phyloP scores from a whole-genome alignment of 2,797 vertebrate species.

The Dicrostonyx torquatus region DNA sequence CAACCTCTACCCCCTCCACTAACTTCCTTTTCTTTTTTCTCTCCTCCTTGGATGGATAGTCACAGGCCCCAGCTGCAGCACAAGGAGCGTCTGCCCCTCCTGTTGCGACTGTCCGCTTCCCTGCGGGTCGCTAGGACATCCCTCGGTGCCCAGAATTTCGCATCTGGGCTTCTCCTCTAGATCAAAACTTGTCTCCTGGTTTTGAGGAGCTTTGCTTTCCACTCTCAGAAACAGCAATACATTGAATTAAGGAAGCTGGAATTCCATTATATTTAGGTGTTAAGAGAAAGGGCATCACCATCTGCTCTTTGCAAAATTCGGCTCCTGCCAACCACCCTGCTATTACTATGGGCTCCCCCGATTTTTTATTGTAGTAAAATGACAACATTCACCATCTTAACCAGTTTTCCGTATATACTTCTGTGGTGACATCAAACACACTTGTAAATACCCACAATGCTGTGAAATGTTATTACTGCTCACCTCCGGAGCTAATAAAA shows the following conservation, averaged over 20 bases:
- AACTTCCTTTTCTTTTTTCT: conserved; percentile 52
- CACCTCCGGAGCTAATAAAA: not conserved
- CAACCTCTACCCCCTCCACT: conserved; percentile 59
- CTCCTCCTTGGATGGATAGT: conserved; percentile 69
- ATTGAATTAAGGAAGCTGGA: not conserved
- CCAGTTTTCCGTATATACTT: not conserved
- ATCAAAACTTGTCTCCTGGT: conserved; percentile 7
- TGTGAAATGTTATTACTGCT: not conserved
- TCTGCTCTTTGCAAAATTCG: not conserved
- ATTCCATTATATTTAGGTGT: not conserved
- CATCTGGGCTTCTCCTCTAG: not conserved
- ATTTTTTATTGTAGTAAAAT: not conserved
- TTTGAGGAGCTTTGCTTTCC: not conserved
- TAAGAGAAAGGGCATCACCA: not conserved
- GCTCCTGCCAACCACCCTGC: not conserved
- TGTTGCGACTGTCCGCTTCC: not conserved
- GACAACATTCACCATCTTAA: not conserved
- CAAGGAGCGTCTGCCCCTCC: not conserved
- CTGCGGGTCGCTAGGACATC: not conserved
- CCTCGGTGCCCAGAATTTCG: not conserved
- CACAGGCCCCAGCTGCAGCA: conserved; percentile 61
- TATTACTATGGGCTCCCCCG: rapidly evolving
- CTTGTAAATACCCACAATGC: too few species aligned
- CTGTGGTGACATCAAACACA: not conserved
- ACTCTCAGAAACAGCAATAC: not conserved